A percentile compares a stretch with the other conserved stretches of the same genome.
These are phyloP conservation scores for Rhinolophus sinicus DNA, from an alignment of 2,113 vertebrate species.

Conservation along the genomic window DNA sequence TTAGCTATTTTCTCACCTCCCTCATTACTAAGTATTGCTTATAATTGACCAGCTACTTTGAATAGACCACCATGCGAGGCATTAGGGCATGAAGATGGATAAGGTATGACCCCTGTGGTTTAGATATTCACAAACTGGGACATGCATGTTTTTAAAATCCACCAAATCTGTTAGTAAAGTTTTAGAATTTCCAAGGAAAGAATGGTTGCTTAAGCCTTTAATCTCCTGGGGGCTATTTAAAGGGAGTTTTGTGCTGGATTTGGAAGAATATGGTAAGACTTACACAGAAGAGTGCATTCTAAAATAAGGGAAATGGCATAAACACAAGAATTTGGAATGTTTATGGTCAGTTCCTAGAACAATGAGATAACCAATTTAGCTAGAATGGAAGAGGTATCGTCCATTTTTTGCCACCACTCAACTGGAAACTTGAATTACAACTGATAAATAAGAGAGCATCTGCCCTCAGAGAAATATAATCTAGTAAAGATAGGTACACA, in stretches of 20 bases:
- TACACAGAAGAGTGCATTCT: neutral
- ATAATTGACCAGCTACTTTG: neutral
- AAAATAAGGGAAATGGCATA: neutral
- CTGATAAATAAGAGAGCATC: neutral
- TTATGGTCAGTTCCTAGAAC: neutral
- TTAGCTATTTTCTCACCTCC: neutral
- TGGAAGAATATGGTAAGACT: neutral
- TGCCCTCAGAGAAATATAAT: neutral
- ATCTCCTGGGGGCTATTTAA: neutral
- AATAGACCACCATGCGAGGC: neutral
- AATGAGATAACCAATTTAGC: neutral
- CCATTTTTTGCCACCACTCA: neutral
- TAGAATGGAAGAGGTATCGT: neutral
- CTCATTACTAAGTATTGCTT: neutral
- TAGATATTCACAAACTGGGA: neutral
- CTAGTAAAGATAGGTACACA: neutral
- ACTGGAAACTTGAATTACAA: conserved; percentile 7
- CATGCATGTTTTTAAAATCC: neutral
- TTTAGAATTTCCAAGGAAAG: conserved; percentile 43
- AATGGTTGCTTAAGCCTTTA: neutral
- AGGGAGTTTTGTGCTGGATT: neutral
- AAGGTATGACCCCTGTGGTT: neutral
- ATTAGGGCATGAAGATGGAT: neutral
- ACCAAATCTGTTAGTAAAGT: neutral
- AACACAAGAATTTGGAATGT: neutral